Conservation (phyloP, 2,113 vertebrate species). For the Oenanthe oenanthe region DNA sequence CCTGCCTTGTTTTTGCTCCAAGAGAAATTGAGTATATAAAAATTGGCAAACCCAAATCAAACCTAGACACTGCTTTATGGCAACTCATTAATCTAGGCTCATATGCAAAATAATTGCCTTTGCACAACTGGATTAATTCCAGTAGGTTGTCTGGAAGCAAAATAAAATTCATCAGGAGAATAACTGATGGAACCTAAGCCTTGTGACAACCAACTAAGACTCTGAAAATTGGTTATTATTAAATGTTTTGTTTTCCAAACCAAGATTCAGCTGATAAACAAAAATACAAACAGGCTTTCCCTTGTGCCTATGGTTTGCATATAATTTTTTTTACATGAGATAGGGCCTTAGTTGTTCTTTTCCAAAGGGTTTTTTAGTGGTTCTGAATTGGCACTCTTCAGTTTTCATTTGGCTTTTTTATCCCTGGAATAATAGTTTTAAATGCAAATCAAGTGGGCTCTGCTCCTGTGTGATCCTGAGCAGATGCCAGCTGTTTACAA, state of each 20-base stretch:
- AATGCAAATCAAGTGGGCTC: background rate
- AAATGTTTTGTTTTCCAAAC: background rate
- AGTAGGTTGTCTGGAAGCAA: background rate
- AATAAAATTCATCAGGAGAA: background rate
- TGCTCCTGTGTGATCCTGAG: conserved; percentile 19
- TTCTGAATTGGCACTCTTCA: background rate
- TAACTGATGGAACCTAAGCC: background rate
- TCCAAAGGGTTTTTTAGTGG: background rate
- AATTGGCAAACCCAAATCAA: too few relatives aligned
- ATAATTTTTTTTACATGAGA: background rate
- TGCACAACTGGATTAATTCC: background rate
- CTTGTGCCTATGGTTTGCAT: background rate
- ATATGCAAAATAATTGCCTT: background rate
- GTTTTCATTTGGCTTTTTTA: conserved; percentile 9
- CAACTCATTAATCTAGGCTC: background rate
- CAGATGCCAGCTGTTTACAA: conserved; percentile 72
- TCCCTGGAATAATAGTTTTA: conserved; percentile 2
- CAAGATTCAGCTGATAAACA: background rate
- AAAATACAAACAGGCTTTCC: background rate
- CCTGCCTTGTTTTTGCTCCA: too few relatives aligned
- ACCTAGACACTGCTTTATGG: background rate
- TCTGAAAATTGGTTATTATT: background rate
- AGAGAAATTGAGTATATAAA: too few relatives aligned
- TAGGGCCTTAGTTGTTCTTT: background rate
- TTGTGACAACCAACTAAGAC: background rate